Percentiles rank a stretch among this genome's conserved stretches.
phyloP scores from a whole-genome alignment of 2,797 vertebrate species.

The Pristis pectinata region DNA sequence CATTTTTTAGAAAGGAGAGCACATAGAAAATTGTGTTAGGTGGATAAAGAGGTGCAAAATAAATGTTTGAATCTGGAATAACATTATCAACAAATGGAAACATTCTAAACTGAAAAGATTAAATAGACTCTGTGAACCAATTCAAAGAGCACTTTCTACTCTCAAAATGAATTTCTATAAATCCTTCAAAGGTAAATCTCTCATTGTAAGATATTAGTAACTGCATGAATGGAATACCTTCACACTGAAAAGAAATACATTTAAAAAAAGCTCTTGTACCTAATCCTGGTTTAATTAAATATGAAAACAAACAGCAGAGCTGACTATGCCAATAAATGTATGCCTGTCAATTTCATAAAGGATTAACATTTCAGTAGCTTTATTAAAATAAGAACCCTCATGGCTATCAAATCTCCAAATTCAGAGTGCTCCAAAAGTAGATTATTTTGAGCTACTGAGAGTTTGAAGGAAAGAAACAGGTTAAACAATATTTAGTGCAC shows the following conservation, averaged over 20 bases:
- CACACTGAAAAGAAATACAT: conserved; percentile 47
- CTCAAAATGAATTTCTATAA: neutral
- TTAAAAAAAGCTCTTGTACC: conserved; percentile 55
- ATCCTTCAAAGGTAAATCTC: neutral
- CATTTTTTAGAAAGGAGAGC: neutral
- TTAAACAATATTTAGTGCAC: neutral
- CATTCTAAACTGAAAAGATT: too few relatives aligned
- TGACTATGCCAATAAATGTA: conserved; percentile 46
- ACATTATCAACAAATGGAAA: neutral
- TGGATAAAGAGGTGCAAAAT: neutral
- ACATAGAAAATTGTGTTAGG: neutral
- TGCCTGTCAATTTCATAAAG: conserved; percentile 55
- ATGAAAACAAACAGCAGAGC: conserved; percentile 49
- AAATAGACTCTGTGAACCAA: neutral
- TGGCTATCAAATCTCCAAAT: neutral
- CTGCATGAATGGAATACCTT: neutral
- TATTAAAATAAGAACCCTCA: neutral
- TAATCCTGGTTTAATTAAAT: conserved; percentile 60
- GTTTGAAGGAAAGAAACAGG: neutral
- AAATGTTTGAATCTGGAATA: neutral
- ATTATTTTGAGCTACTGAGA: neutral
- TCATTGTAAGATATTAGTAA: neutral
- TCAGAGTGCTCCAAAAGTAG: neutral
- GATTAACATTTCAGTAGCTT: conserved; percentile 40
- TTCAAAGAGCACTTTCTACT: neutral